Base-by-base conservation (phyloP, 2,113 vertebrate species). In the Halcyon malimbica region DNA sequence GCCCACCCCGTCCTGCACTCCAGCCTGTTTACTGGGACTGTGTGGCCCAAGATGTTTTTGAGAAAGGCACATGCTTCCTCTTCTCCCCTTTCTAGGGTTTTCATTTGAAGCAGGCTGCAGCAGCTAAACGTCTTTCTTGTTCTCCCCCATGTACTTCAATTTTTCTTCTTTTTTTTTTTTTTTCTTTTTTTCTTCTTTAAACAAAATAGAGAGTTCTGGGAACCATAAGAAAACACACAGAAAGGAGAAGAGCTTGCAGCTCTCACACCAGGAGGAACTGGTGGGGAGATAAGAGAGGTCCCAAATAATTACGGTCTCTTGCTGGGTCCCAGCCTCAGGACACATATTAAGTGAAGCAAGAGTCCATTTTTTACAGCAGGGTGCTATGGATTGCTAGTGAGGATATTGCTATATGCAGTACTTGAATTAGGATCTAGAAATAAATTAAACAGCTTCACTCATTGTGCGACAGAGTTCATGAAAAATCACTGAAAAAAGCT, bases 81-180 rank as follows among this genome's bases (percentile, higher is more conserved):
- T 54, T 68, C 33, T 73, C 26, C 23, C 8, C 3, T 74, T 59
- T 48, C 20, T 24, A 53, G 16, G 13, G 15, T 6, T 81, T 26
- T 13, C 7, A 53, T 41, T 39, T 70, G 50, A 70, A 92, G 31
- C 5, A 75, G 21, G 13, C 12, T 84, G 35, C 26, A 75, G 24
- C 28, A 79, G 26, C 13, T 89, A 86, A 83, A 60, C 10, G 28
- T 2, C 5, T 17, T 87, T 76, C 46, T 20, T 46, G 46, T 78
- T 59, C 18, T 65, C 16, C 17, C 10, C 7, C 2, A 11, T 16
- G 19, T 44, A 67, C 10, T 25, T 42, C 5, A 68, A 5, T 0
- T 0, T 33, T 7, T 42, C 0, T 1, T 35, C 4, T 41, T 56
- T 10, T 0, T 42, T 5, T 41, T 0, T 0, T 37, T 5, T 51